phyloP scores from a whole-genome alignment of 2,797 vertebrate species.

The Scleropages formosus region DNA sequence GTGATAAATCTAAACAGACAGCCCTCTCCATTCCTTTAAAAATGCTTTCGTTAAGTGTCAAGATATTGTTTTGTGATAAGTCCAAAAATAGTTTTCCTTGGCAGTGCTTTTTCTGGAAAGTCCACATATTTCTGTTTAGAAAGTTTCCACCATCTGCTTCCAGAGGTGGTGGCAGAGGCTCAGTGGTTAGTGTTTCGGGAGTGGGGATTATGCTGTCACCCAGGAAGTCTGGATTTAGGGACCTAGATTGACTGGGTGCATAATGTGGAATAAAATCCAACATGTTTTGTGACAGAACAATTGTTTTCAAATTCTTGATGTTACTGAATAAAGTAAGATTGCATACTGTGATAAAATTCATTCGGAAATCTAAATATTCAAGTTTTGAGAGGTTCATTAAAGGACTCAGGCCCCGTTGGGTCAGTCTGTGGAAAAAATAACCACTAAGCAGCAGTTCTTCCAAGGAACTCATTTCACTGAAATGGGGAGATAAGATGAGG shows the following conservation, averaged over 20 bases:
- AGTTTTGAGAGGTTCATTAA: slow-evolving; percentile 61
- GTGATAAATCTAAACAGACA: slow-evolving; percentile 73
- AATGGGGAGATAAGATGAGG: slow-evolving; percentile 60
- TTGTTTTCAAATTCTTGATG: slow-evolving; percentile 52
- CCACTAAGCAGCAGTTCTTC: slow-evolving; percentile 64
- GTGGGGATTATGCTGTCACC: not conserved
- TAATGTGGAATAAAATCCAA: slow-evolving; percentile 57
- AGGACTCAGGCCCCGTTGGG: slow-evolving; percentile 50
- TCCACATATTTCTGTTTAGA: slow-evolving; percentile 34
- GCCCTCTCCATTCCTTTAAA: slow-evolving; percentile 69
- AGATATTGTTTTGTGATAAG: slow-evolving; percentile 74
- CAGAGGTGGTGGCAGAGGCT: not conserved
- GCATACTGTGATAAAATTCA: slow-evolving; percentile 69
- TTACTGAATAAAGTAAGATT: slow-evolving; percentile 54
- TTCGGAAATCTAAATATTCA: slow-evolving; percentile 60
- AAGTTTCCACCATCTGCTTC: not conserved
- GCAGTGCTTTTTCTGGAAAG: slow-evolving; percentile 54
- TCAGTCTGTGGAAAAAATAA: slow-evolving; percentile 69
- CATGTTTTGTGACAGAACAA: slow-evolving; percentile 73
- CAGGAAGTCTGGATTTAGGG: slow-evolving; percentile 35
- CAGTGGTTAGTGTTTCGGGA: not conserved
- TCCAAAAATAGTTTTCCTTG: slow-evolving; percentile 53
- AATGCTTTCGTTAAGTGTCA: slow-evolving; percentile 53
- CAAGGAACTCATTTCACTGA: slow-evolving; percentile 59
- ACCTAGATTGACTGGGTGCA: slow-evolving; percentile 3